Conservation (phyloP, 2,113 vertebrate genomes). For the Urocolius indicus region DNA sequence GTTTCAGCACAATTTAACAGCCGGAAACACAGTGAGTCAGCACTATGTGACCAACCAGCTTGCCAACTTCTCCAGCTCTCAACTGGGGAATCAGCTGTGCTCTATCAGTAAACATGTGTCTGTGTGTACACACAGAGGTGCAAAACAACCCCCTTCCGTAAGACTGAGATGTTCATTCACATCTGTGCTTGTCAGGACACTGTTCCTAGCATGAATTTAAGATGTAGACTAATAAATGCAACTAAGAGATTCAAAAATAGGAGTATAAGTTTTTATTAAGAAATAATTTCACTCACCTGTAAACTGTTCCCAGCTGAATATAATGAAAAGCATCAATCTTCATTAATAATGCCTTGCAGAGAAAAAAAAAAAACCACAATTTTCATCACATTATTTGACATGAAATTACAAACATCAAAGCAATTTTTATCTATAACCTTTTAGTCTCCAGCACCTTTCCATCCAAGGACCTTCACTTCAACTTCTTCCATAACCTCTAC, state of each 20-base stretch:
- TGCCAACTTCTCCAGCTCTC: slow-evolving; percentile 3
- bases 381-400: not conserved
- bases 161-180: not conserved
- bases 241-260: not conserved
- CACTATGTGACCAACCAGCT: slow-evolving; percentile 1
- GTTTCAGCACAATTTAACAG: slow-evolving; percentile 58
- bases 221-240: not conserved
- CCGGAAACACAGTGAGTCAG: slow-evolving; percentile 63
- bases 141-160: not conserved
- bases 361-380: not conserved
- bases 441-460: not conserved
- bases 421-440: not conserved
- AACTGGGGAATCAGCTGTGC: not conserved
- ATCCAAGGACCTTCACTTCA: not conserved
- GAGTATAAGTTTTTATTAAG: not conserved
- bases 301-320: slow-evolving; percentile 88
- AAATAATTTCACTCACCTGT: slow-evolving; percentile 76
- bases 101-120: not conserved
- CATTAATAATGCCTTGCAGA: slow-evolving; percentile 90
- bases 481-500: not conserved
- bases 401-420: not conserved
- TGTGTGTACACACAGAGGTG: not conserved
- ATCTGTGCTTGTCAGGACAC: not conserved
- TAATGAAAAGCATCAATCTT: slow-evolving; percentile 99
- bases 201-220: not conserved